These are phyloP conservation scores for Corbicula japonica DNA, from an alignment of 2,888 invertebrate genomes.

Conservation along the genomic window DNA sequence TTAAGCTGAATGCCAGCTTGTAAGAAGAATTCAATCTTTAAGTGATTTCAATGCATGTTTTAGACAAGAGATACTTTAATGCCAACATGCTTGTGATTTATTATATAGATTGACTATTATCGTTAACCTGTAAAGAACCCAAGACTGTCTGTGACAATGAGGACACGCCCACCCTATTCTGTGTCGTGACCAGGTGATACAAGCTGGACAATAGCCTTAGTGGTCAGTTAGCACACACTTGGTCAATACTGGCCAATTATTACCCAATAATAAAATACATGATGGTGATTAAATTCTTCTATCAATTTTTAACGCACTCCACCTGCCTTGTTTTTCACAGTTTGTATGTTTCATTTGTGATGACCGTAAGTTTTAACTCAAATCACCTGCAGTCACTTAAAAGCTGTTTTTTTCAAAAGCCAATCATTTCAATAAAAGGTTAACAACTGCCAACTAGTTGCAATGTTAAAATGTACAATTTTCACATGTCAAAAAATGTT, in stretches of 20 bases:
- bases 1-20: too few relatives aligned
- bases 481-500: slow-evolving; percentile 39
- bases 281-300: slow-evolving; percentile 9
- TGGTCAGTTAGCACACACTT: slow-evolving; percentile 36
- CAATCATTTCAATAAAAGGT: slow-evolving; percentile 6
- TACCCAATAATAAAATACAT: slow-evolving; percentile 39
- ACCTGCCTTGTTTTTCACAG: slow-evolving; percentile 40
- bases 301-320: slow-evolving; percentile 33
- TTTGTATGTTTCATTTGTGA: slow-evolving; percentile 25
- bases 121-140: too few relatives aligned
- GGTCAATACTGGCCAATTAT: slow-evolving; percentile 39
- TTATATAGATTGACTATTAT: too few relatives aligned
- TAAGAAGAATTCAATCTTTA: slow-evolving; percentile 18
- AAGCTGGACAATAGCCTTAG: slow-evolving; percentile 26
- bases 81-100: slow-evolving; percentile 10
- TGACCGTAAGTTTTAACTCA: slow-evolving; percentile 13
- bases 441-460: slow-evolving; percentile 22
- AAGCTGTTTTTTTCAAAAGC: slow-evolving; percentile 3
- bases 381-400: slow-evolving; percentile 29
- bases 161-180: slow-evolving; percentile 15
- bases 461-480: slow-evolving; percentile 30
- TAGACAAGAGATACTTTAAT: neutral
- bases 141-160: neutral
- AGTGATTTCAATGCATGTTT: slow-evolving; percentile 19
- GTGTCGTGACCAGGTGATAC: slow-evolving; percentile 27